These are phyloP conservation scores for Acanthis flammea DNA, from an alignment of 2,797 vertebrate species.

Conservation along the genomic window DNA sequence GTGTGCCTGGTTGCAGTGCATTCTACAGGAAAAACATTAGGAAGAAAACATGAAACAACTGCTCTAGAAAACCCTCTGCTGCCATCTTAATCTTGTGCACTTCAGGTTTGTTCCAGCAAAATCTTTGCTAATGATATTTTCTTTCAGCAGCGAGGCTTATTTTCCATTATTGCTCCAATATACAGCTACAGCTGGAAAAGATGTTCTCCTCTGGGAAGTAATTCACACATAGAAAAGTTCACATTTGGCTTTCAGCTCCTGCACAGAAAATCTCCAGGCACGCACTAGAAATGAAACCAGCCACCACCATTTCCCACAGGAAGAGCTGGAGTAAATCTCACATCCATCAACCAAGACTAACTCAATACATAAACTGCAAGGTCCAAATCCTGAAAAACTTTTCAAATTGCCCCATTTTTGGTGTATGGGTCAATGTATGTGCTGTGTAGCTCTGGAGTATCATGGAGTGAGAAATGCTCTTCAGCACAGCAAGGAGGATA, in stretches of 20 bases:
- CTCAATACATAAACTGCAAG: neutral
- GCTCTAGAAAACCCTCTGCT: neutral
- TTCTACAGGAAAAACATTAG: neutral
- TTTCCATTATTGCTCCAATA: neutral
- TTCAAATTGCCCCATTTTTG: neutral
- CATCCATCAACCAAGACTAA: neutral
- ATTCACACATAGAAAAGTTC: neutral
- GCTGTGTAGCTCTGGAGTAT: neutral
- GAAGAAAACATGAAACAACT: neutral
- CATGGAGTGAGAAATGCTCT: neutral
- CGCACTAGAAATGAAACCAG: neutral
- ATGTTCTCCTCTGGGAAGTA: neutral
- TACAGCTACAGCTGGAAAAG: neutral
- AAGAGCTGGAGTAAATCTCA: neutral
- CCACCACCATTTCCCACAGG: neutral
- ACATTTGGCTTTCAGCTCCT: neutral
- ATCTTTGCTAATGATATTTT: neutral
- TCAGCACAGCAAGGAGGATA: neutral
- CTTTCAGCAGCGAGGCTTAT: neutral
- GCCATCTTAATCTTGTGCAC: neutral
- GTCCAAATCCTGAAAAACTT: neutral
- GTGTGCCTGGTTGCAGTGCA: neutral
- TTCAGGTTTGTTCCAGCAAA: neutral
- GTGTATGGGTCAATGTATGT: neutral
- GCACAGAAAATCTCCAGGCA: neutral